Percentiles rank a stretch among this genome's conserved stretches.
phyloP scores from a whole-genome alignment of 1,140 invertebrate genomes.

The Penaeus vannamei region DNA sequence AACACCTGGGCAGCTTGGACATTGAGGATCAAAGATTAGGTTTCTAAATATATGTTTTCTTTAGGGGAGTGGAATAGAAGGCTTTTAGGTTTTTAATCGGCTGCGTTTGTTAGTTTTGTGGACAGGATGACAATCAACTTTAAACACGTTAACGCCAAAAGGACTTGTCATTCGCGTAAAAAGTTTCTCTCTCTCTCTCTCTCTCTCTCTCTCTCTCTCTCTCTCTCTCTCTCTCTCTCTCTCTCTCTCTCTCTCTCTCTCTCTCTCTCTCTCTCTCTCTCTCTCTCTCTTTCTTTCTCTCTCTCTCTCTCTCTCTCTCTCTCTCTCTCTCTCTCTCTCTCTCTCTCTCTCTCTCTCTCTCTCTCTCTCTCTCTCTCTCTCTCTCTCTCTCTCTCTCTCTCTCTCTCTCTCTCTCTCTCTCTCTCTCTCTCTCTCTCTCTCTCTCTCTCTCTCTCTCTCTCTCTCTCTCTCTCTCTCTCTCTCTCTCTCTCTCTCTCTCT shows the following conservation, averaged over 20 bases:
- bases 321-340: neutral
- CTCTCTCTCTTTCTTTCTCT: neutral
- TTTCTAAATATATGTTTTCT: too few relatives aligned
- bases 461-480: neutral
- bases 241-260: constrained; percentile 27
- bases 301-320: constrained; percentile 21
- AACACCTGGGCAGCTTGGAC: neutral
- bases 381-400: neutral
- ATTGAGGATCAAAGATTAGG: neutral
- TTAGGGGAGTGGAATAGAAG: too few relatives aligned
- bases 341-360: neutral
- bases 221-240: constrained; percentile 10
- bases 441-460: neutral
- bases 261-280: constrained; percentile 32
- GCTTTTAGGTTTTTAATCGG: too few relatives aligned
- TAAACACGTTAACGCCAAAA: neutral
- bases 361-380: neutral
- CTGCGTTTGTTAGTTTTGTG: neutral
- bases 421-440: neutral
- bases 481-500: neutral
- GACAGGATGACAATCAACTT: neutral
- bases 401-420: neutral
- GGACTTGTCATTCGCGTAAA: neutral
- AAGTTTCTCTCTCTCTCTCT: constrained; percentile 28
- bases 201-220: constrained; percentile 27